Evolutionary conservation across 2,888 invertebrate genomes (phyloP).

Genomic region (Andrena bicolor): DNA sequence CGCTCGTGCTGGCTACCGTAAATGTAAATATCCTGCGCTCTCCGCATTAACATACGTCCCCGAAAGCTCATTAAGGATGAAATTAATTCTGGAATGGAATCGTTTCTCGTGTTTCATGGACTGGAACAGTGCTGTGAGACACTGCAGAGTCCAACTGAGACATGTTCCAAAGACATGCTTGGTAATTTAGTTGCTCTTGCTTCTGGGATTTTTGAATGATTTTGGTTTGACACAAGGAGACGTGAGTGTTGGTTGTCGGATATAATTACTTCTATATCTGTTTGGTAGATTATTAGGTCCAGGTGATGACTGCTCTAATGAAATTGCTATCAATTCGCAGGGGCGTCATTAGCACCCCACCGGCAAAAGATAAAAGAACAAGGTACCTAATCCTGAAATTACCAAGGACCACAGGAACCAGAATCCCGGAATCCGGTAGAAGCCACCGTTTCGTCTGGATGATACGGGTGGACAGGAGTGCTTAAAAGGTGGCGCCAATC

Average conservation of each 20-base stretch:
- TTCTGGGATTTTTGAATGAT: background rate
- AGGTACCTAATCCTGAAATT: background rate
- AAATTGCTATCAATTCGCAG: too few species aligned
- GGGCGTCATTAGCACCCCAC: background rate
- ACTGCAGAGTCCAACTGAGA: conserved; percentile 27
- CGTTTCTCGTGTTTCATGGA: conserved; percentile 59
- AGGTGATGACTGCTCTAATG: too few species aligned
- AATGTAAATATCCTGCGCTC: conserved; percentile 81
- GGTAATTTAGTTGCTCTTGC: background rate
- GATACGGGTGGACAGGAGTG: conserved; percentile 46
- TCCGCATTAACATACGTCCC: conserved; percentile 83
- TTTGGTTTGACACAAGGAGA: background rate
- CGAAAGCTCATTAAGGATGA: conserved; percentile 81
- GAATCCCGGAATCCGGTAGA: conserved; percentile 19
- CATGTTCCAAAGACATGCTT: background rate
- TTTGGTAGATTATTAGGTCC: too few species aligned
- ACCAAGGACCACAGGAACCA: background rate
- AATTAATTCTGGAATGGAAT: conserved; percentile 81
- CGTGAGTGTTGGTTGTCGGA: too few species aligned
- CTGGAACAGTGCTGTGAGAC: conserved; percentile 17
- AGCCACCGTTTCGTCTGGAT: background rate
- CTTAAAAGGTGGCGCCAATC: conserved; percentile 62
- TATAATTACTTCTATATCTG: background rate
- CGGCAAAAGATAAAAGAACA: too few species aligned
- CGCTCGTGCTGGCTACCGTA: conserved; percentile 78